Percentiles rank a stretch among this genome's conserved stretches.
Conservation (phyloP, 2,888 invertebrate species). For the Tenthredo distinguenda region DNA sequence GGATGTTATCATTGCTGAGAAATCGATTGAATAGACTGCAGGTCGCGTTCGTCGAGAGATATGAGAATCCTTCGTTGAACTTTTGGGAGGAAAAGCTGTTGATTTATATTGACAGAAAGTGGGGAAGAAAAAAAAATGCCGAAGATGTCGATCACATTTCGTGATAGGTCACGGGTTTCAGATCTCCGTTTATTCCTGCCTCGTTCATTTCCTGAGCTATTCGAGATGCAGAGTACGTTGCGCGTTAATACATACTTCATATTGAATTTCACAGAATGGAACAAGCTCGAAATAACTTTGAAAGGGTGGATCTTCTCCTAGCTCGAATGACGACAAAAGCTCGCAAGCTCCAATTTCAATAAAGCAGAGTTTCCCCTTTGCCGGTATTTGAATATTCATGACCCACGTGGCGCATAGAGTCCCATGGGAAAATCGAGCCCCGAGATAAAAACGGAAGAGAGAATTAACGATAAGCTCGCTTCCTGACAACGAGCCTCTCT, state of each 20-base stretch:
- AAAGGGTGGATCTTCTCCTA: background rate
- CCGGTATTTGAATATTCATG: background rate
- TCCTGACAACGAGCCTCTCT: background rate
- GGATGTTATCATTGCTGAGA: background rate
- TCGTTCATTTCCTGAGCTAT: background rate
- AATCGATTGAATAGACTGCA: background rate
- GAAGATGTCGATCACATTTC: background rate
- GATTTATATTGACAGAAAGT: slow-evolving; percentile 4
- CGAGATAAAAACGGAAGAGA: background rate
- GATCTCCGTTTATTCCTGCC: background rate
- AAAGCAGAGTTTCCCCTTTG: background rate
- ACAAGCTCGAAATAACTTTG: background rate
- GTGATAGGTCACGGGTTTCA: background rate
- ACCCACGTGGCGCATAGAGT: background rate
- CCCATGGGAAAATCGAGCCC: background rate
- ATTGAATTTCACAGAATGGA: background rate
- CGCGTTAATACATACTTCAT: background rate
- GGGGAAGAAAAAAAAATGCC: background rate
- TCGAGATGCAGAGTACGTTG: background rate
- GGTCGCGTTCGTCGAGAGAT: background rate
- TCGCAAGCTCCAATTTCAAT: background rate
- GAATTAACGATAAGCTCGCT: background rate
- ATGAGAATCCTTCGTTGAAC: too few species aligned
- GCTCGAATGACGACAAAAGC: background rate
- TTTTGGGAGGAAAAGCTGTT: background rate